Percentiles rank a stretch among this genome's conserved stretches.
These are phyloP conservation scores for Neelides sp. DNA, from an alignment of 1,140 invertebrate species.

Conservation along the genomic window DNA sequence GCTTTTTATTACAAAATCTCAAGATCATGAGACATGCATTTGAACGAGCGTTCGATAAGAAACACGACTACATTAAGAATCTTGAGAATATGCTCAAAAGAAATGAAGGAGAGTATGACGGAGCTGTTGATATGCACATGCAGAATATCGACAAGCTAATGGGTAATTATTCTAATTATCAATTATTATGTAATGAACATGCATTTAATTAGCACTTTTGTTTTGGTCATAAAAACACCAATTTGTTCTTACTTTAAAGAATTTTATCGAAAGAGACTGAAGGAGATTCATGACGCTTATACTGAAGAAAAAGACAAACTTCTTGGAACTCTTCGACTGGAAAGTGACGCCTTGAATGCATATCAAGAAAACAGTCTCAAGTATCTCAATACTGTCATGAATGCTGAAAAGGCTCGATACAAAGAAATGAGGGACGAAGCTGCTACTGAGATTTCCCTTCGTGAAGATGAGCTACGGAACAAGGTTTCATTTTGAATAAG, in stretches of 20 bases:
- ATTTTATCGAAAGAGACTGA: slow-evolving; percentile 20
- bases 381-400: slow-evolving; percentile 11
- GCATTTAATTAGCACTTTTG: neutral
- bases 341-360: slow-evolving; percentile 14
- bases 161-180: slow-evolving; percentile 13
- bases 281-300: slow-evolving; percentile 15
- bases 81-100: slow-evolving; percentile 15
- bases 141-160: slow-evolving; percentile 29
- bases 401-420: neutral
- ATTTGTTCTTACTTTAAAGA: slow-evolving; percentile 10
- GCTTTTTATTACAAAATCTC: neutral
- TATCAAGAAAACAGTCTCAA: slow-evolving; percentile 19
- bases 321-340: slow-evolving; percentile 6
- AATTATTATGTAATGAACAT: neutral
- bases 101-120: slow-evolving; percentile 25
- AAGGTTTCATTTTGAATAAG: slow-evolving; percentile 11
- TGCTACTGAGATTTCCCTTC: slow-evolving; percentile 11
- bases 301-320: slow-evolving; percentile 3
- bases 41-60: slow-evolving; percentile 25
- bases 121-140: slow-evolving; percentile 24
- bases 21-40: slow-evolving; percentile 22
- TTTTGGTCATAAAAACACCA: neutral
- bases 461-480: slow-evolving; percentile 21
- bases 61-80: slow-evolving; percentile 20
- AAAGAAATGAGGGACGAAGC: slow-evolving; percentile 8